Percentiles rank a stretch among this genome's conserved stretches.
These are phyloP conservation scores for Centropus bengalensis DNA, from an alignment of 2,113 vertebrate genomes.

Conservation along the genomic window DNA sequence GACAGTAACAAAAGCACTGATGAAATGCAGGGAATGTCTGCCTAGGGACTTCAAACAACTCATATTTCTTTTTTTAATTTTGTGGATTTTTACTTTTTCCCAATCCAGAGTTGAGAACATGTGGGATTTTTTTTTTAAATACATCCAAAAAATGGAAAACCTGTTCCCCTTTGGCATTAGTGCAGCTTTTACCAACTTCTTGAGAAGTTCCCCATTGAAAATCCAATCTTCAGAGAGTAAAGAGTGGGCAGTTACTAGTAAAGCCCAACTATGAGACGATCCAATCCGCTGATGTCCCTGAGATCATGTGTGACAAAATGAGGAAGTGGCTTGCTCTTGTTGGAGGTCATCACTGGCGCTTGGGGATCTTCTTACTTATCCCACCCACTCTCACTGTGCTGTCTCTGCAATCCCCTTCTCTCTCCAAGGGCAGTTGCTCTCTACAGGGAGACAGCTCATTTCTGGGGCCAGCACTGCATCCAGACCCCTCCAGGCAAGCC, in stretches of 20 bases:
- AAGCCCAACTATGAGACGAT: neutral
- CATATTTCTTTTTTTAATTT: neutral
- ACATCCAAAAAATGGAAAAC: neutral
- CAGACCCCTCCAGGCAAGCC: neutral
- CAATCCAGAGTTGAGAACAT: neutral
- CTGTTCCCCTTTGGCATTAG: neutral
- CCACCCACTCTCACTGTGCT: neutral
- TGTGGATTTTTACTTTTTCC: neutral
- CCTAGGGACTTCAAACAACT: neutral
- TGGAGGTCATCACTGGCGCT: neutral
- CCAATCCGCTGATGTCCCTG: no score
- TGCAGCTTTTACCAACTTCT: neutral
- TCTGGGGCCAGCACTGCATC: neutral
- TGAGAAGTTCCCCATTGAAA: neutral
- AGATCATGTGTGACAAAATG: neutral
- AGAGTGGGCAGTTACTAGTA: neutral
- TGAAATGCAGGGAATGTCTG: slow-evolving; percentile 47
- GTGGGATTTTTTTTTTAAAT: neutral
- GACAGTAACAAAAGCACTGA: neutral
- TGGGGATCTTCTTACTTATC: neutral
- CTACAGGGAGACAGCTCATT: neutral
- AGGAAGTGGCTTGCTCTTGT: neutral
- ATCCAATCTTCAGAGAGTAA: neutral
- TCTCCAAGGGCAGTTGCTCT: neutral
- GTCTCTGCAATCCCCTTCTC: neutral